Evolutionary conservation across 2,888 invertebrate species (phyloP), one percentile per base, ranked within the genome.

Genomic region (Drosophila atroscutellata): DNA sequence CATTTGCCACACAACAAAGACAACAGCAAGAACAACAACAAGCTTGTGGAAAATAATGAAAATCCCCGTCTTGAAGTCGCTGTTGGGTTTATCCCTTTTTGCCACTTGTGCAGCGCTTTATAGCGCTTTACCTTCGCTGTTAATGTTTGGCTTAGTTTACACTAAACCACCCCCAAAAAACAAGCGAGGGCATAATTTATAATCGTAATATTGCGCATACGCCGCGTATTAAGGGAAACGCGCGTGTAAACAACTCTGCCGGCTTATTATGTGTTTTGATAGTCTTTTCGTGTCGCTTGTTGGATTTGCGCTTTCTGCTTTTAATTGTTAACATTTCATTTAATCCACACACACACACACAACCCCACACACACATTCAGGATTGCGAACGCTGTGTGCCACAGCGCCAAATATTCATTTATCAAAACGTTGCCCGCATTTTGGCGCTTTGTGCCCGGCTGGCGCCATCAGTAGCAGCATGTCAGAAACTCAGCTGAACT

Each of bases 321-420:
- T 86, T 86, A 86, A 86, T 86, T 86, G 89, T 86, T 87, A 86
- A 85, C 86, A 89, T 89, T 86, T 86, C 87, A 89, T 86, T 89
- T 89, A 89, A 82, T 79, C 76, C 72, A 62, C 51, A 42, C 70
- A 63, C 72, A 64, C 63, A 56, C 6, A 54, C 30, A 7, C 57
- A 8, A 9, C 39, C 37, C 58, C 18, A 8, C n/a, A n/a, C 45
- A 42, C 28, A n/a, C 45, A 42, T 34, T 26, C 26, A 47, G 36
- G 24, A 39, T 28, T 28, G n/a, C 0, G n/a, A 65, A 28, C 59
- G 67, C 75, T 80, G 58, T 79, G 69, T 72, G 65, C 39, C 70
- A 49, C 61, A 60, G 64, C 64, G 80, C 62, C 67, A 58, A 86
- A 80, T 79, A 85, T 87, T 89, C 89, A 86, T 86, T 86, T 86